phyloP scores from a whole-genome alignment of 2,888 invertebrate genomes.

The Chorisops tibialis region DNA sequence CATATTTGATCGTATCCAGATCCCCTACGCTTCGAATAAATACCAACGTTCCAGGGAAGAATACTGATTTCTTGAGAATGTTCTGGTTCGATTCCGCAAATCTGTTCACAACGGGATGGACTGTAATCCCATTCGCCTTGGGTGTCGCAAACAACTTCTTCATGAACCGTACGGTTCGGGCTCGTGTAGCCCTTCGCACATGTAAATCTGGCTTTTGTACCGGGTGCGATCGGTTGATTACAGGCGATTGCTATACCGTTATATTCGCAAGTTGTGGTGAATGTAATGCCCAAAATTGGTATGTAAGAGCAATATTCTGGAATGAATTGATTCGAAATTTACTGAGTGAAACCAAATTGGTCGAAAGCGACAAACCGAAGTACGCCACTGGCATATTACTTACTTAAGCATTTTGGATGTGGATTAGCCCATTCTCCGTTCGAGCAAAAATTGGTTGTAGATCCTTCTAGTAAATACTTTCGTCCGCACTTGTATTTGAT shows the following conservation, averaged over 20 bases:
- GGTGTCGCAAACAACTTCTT: slow-evolving; percentile 24
- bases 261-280: slow-evolving; percentile 12
- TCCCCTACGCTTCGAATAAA: slow-evolving; percentile 1
- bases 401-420: slow-evolving; percentile 29
- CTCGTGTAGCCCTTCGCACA: slow-evolving; percentile 29
- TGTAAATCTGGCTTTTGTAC: slow-evolving; percentile 24
- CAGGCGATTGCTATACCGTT: slow-evolving; percentile 15
- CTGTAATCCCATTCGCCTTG: slow-evolving; percentile 28
- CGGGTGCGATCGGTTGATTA: slow-evolving; percentile 5
- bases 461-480: slow-evolving; percentile 18
- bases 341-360: too few species aligned
- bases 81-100: slow-evolving; percentile 27
- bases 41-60: slow-evolving; percentile 29
- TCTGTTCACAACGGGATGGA: slow-evolving; percentile 26
- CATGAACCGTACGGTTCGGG: slow-evolving; percentile 3
- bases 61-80: neutral
- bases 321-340: neutral
- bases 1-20: slow-evolving; percentile 18
- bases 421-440: slow-evolving; percentile 18
- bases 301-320: slow-evolving; percentile 17
- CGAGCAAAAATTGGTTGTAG: slow-evolving; percentile 19
- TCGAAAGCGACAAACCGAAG: neutral
- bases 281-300: slow-evolving; percentile 12
- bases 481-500: slow-evolving; percentile 23
- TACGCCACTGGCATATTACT: neutral